A percentile compares a stretch with the other conserved stretches of the same genome.
These are phyloP conservation scores for Montipora capricornis DNA, from an alignment of 64 coral and sea anemone genomes.

Conservation along the genomic window DNA sequence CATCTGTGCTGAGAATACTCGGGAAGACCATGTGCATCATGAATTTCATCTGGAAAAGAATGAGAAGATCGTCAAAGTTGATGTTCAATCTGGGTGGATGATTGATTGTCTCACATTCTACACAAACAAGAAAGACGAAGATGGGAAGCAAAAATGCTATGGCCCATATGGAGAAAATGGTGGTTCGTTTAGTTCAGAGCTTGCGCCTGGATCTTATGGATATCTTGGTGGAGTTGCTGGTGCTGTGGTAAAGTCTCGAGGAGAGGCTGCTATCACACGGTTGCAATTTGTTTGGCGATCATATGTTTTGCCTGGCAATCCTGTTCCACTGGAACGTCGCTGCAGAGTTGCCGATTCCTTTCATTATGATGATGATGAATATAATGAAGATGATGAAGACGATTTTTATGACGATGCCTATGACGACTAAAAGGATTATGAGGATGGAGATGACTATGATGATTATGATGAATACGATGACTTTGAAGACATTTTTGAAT, in stretches of 20 bases:
- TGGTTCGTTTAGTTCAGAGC: conserved; percentile 35
- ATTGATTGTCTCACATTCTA: conserved; percentile 84
- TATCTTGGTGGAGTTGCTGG: conserved; percentile 71
- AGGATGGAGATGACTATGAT: no score
- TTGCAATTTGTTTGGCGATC: conserved; percentile 81
- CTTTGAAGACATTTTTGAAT: conserved; percentile 27
- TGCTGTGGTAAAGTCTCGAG: conserved; percentile 71
- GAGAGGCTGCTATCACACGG: conserved; percentile 79
- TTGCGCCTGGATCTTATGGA: conserved; percentile 44
- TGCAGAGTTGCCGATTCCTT: no score
- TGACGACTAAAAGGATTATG: no score
- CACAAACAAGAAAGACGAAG: conserved; percentile 67
- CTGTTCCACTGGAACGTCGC: no score
- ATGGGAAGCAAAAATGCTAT: conserved; percentile 59
- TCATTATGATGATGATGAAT: no score
- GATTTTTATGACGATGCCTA: no score
- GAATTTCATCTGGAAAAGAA: conserved; percentile 75
- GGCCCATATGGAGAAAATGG: conserved; percentile 81
- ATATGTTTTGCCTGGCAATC: background rate
- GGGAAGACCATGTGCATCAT: conserved; percentile 41
- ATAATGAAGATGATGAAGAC: no score
- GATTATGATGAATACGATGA: background rate
- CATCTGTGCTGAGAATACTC: background rate
- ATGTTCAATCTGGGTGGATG: conserved; percentile 85
- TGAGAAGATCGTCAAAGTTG: conserved; percentile 84